Evolutionary conservation across 2,797 vertebrate species (phyloP), one percentile per base, ranked within the genome.

Genomic region (Pseudomugil gertrudae): DNA sequence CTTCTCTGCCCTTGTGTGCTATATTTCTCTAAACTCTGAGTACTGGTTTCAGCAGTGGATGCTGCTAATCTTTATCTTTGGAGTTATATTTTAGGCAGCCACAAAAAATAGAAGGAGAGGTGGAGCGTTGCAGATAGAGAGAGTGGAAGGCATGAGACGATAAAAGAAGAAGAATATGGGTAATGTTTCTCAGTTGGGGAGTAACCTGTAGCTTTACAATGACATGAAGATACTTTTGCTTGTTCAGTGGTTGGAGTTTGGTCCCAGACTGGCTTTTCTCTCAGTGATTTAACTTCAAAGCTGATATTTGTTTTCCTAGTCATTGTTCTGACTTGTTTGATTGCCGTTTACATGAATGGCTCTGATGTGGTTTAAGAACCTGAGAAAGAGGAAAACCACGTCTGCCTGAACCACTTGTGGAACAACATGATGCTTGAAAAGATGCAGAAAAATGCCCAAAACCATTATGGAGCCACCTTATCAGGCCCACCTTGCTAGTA

Each of bases 231-330:
- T 35, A 65, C 3, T 63, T 73, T 40, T 40, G 15, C 38, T 17
- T 40, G 38, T 40, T 19, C 14, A 11, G 11, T 32, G 19, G 43
- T 14, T 11, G 26, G 50, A 21, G 59, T 58, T 52, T 36, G 54
- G 57, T 52, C 68, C 59, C 14, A 56, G 47, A 53, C 77, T 79
- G 81, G 71, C 43, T 81, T 52, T 72, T 52, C 43, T 82, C 73
- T 78, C 29, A 17, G n/a, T 14, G 19, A 4, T 35, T 35, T 35
- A 57, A 63, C 67, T 50, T 66, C 66, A 57, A 55, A 9, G 75
- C 66, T 79, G 59, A 55, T 17, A 70, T 85, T 75, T 78, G 63
- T 53, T 53, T 52, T 54, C 33, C 5, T 33, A 60, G 59, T 21
- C 21, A 3, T 69, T 75, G 50, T 62, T 53, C 69, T 74, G 67